Conservation (phyloP, 2,888 invertebrate genomes). For the Stenchaetothrips biformis region DNA sequence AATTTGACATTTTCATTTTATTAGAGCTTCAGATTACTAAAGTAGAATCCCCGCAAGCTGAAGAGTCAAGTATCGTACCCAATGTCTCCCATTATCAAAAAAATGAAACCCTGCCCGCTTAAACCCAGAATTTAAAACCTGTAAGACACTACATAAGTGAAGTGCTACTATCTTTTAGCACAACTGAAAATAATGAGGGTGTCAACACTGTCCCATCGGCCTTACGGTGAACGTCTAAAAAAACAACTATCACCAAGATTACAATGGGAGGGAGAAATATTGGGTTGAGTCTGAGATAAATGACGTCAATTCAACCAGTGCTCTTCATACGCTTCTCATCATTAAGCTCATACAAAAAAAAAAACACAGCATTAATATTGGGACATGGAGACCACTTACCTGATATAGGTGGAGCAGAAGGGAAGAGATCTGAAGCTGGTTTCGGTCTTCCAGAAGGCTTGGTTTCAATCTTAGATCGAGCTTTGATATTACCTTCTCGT, state of each 20-base stretch:
- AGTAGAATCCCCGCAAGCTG: neutral
- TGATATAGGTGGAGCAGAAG: constrained; percentile 37
- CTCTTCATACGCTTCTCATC: constrained; percentile 15
- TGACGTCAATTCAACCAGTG: neutral
- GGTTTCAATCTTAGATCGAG: constrained; percentile 66
- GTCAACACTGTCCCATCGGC: constrained; percentile 32
- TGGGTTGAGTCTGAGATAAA: constrained; percentile 31
- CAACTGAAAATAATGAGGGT: constrained; percentile 40
- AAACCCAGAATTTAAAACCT: neutral
- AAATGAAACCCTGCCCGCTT: neutral
- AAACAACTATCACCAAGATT: constrained; percentile 6
- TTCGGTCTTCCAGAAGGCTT: constrained; percentile 45
- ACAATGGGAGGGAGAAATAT: constrained; percentile 7
- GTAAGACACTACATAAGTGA: neutral
- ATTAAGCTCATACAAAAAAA: neutral
- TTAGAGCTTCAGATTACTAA: constrained; percentile 29
- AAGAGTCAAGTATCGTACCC: neutral
- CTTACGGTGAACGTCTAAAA: neutral
- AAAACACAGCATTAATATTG: neutral
- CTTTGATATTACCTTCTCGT: constrained; percentile 61
- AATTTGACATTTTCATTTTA: neutral
- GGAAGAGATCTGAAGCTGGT: constrained; percentile 31
- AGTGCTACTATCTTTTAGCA: constrained; percentile 26
- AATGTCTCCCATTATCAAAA: neutral
- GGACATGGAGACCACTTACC: constrained; percentile 28